These are phyloP conservation scores for Chesias legatella DNA, from an alignment of 2,888 invertebrate genomes.

Conservation along the genomic window DNA sequence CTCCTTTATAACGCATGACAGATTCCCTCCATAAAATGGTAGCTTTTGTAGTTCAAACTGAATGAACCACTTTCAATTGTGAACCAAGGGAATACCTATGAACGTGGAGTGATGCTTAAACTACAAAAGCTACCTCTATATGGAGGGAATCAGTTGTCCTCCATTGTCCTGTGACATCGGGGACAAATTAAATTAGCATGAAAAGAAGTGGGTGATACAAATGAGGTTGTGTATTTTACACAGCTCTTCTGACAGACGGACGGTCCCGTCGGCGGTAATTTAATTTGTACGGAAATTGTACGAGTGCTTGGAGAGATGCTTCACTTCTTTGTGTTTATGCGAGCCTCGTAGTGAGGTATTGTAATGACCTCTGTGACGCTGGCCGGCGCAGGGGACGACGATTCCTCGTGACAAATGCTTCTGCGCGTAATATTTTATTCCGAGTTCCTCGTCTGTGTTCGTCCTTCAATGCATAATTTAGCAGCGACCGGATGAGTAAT, in stretches of 20 bases:
- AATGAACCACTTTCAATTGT: too few relatives aligned
- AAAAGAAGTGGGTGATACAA: conserved; percentile 44
- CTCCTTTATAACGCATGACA: too few relatives aligned
- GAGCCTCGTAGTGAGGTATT: conserved; percentile 21
- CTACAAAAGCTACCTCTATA: conserved; percentile 2
- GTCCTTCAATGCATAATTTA: too few relatives aligned
- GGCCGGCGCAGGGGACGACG: too few relatives aligned
- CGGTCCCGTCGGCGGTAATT: conserved; percentile 31
- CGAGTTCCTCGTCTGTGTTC: too few relatives aligned
- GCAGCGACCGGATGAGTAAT: too few relatives aligned
- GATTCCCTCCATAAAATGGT: too few relatives aligned
- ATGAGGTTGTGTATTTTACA: conserved; percentile 43
- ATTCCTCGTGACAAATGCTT: too few relatives aligned
- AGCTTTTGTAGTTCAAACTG: too few relatives aligned
- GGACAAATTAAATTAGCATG: conserved; percentile 53
- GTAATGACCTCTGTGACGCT: background rate
- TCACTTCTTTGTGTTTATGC: conserved; percentile 30
- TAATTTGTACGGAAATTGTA: conserved; percentile 41
- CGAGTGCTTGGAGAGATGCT: conserved; percentile 28
- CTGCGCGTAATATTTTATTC: too few relatives aligned
- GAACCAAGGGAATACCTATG: too few relatives aligned
- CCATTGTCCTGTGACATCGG: conserved; percentile 23
- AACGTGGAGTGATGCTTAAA: too few relatives aligned
- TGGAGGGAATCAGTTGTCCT: conserved; percentile 11
- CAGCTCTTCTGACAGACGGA: conserved; percentile 20